A percentile compares a stretch with the other conserved stretches of the same genome.
Evolutionary conservation across 2,113 vertebrate species (phyloP).

Genomic region (Brienomyrus brachyistius): DNA sequence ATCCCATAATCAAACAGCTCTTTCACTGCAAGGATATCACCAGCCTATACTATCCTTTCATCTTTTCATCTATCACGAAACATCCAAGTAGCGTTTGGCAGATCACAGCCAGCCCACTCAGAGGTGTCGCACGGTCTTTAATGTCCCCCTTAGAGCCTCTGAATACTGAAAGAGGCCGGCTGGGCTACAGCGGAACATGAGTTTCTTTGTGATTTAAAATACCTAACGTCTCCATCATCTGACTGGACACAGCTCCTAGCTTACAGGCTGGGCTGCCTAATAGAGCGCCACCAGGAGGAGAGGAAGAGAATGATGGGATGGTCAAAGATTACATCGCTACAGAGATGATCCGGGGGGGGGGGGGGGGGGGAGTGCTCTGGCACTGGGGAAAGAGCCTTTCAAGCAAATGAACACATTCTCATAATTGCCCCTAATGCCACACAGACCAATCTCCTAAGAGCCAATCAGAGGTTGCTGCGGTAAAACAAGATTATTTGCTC

Average conservation of each 20-base stretch:
- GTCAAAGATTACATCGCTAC: not conserved
- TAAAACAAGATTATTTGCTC: not conserved
- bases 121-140: not conserved
- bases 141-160: not conserved
- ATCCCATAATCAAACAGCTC: not conserved
- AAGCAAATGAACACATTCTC: not conserved
- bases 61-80: not conserved
- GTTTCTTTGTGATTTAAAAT: not conserved
- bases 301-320: conserved; percentile 11
- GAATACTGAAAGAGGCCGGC: not conserved
- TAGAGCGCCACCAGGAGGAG: conserved; percentile 7
- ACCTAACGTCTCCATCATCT: not conserved
- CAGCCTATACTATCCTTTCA: not conserved
- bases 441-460: not conserved
- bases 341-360: not conserved
- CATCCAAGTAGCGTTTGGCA: not conserved
- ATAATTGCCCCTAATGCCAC: conserved; percentile 1
- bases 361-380: not conserved
- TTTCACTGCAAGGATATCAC: not conserved
- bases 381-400: not conserved
- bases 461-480: not conserved
- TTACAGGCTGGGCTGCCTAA: not conserved
- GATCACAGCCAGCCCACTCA: not conserved
- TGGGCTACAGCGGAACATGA: not conserved
- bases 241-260: not conserved